Evolutionary conservation across 2,797 vertebrate species (phyloP).

Genomic region (Schizopygopsis pylzovi): DNA sequence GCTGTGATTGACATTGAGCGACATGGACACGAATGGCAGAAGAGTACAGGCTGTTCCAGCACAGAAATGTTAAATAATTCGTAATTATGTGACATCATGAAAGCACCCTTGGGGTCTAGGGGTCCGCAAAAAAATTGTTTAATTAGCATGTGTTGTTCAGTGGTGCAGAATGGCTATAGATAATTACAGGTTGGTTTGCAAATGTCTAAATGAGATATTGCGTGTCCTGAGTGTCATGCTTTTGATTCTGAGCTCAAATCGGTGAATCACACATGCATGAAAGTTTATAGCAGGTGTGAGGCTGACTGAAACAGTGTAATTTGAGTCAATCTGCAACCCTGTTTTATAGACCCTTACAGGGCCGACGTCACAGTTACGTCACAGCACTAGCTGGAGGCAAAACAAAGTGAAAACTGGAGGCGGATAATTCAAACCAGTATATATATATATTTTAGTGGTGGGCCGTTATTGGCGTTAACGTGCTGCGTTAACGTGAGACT

Average conservation of each 20-base stretch:
- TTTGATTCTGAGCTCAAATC: not conserved
- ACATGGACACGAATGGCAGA: not conserved
- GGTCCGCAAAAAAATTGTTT: not conserved
- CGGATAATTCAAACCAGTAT: too few relatives aligned
- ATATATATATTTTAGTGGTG: too few relatives aligned
- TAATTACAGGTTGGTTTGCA: conserved; percentile 9
- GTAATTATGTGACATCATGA: conserved; percentile 13
- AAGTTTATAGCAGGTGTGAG: not conserved
- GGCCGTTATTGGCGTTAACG: too few relatives aligned
- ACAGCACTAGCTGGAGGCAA: too few relatives aligned
- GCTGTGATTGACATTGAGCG: not conserved
- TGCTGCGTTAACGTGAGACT: too few relatives aligned
- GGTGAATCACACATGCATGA: too few relatives aligned
- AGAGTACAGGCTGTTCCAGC: conserved; percentile 36
- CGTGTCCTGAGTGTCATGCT: not conserved
- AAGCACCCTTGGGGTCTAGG: not conserved
- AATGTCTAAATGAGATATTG: conserved; percentile 14
- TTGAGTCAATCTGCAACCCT: not conserved
- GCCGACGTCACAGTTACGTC: too few relatives aligned
- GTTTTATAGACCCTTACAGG: too few relatives aligned
- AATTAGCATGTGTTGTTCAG: conserved; percentile 1
- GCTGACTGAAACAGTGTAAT: not conserved
- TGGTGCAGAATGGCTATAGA: not conserved
- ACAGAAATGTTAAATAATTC: conserved; percentile 1
- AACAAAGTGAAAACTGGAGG: too few relatives aligned